phyloP scores from a whole-genome alignment of 1,140 invertebrate species.

The Drosophila biarmipes region DNA sequence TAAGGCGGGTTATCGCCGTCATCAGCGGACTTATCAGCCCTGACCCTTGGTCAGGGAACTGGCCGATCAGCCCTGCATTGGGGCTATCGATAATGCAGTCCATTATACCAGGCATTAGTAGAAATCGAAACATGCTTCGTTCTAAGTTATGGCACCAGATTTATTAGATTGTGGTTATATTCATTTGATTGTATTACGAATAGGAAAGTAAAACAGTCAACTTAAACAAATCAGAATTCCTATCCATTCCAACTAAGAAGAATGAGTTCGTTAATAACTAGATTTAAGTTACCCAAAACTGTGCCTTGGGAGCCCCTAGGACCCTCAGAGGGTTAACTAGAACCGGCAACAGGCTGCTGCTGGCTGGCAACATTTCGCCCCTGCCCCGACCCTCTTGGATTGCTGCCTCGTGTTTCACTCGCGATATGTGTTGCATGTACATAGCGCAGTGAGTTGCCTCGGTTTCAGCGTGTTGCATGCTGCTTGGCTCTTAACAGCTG shows the following conservation, averaged over 20 bases:
- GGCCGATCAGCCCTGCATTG: neutral
- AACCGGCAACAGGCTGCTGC: slow-evolving; percentile 54
- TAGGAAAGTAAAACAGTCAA: no score
- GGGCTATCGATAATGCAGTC: neutral
- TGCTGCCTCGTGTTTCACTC: slow-evolving; percentile 30
- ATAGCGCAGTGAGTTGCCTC: slow-evolving; percentile 24
- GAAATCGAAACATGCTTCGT: no score
- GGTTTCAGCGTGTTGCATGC: slow-evolving; percentile 51
- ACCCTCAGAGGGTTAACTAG: slow-evolving; percentile 26
- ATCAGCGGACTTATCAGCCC: neutral
- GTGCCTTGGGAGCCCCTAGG: neutral
- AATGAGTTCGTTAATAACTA: no score
- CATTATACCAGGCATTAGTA: no score
- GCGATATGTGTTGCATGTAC: slow-evolving; percentile 32
- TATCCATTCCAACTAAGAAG: no score
- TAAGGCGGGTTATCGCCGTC: slow-evolving; percentile 18
- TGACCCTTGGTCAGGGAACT: slow-evolving; percentile 4
- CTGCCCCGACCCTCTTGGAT: neutral
- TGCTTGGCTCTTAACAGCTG: slow-evolving; percentile 46
- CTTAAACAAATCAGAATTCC: no score
- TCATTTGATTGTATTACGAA: no score
- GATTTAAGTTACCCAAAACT: no score
- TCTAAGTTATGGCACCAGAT: no score
- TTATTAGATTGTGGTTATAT: no score
- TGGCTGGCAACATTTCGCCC: slow-evolving; percentile 45